These are phyloP conservation scores for Gouania willdenowi DNA, from an alignment of 2,797 vertebrate genomes.

Conservation along the genomic window DNA sequence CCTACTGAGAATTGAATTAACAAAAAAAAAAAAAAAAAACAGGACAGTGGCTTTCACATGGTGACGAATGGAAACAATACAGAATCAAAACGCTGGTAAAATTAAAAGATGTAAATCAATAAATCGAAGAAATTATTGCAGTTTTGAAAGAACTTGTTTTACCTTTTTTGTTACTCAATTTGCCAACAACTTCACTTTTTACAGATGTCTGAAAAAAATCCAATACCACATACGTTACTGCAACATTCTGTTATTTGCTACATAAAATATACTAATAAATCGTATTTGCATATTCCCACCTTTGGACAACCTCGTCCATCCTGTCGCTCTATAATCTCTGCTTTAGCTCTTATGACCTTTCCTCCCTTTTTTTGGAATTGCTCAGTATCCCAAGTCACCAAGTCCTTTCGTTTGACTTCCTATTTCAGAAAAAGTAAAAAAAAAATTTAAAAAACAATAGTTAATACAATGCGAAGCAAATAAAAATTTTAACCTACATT, in stretches of 20 bases:
- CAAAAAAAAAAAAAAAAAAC: not conserved
- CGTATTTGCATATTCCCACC: conserved; percentile 40
- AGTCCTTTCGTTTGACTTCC: conserved; percentile 70
- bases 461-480: no score
- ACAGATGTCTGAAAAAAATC: conserved; percentile 31
- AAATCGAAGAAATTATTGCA: no score
- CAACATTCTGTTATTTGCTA: no score
- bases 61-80: not conserved
- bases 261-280: no score
- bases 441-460: no score
- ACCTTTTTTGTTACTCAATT: conserved; percentile 45
- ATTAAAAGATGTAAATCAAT: no score
- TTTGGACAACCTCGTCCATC: conserved; percentile 71
- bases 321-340: conserved; percentile 74
- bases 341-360: conserved; percentile 69
- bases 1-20: no score
- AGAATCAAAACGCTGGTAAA: no score
- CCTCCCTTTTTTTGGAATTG: conserved; percentile 47
- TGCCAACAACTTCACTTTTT: conserved; percentile 17
- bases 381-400: conserved; percentile 68
- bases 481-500: no score
- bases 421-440: no score
- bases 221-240: no score
- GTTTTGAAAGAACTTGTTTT: no score
- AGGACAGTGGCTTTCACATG: not conserved